phyloP scores from a whole-genome alignment of 2,797 vertebrate species.

The Galaxias olidus region DNA sequence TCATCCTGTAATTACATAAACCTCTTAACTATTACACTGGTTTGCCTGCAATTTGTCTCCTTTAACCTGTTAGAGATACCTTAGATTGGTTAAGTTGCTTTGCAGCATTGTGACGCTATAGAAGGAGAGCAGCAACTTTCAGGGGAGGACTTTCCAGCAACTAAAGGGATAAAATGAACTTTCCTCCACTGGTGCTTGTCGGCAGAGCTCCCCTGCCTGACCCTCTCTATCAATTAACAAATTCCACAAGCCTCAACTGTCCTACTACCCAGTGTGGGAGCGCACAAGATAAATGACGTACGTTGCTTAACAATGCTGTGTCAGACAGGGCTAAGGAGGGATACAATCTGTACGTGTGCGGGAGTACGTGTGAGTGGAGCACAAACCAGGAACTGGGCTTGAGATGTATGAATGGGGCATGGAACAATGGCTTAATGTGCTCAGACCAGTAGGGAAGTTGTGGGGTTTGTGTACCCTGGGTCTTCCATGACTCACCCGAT shows the following conservation, averaged over 20 bases:
- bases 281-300: background rate
- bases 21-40: no score
- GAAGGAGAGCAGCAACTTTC: background rate
- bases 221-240: conserved; percentile 48
- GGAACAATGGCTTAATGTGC: conserved; percentile 57
- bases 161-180: conserved; percentile 26
- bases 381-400: no score
- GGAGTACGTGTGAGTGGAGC: no score
- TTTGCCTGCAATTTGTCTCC: no score
- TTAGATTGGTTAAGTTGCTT: background rate
- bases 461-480: background rate
- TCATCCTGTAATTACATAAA: no score
- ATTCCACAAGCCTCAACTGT: conserved; percentile 35
- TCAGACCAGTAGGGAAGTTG: background rate
- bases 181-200: background rate
- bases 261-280: conserved; percentile 1
- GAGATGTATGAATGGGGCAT: no score
- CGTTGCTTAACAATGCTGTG: no score
- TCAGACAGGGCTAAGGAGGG: no score
- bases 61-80: no score
- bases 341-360: no score
- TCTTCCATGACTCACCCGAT: conserved; percentile 47
- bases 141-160: background rate
- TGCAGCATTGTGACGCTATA: background rate
- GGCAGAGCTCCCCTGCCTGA: background rate